These are phyloP conservation scores for Hydrozoanthus gracilis DNA, from an alignment of 92 coral and sea anemone genomes.

Conservation along the genomic window DNA sequence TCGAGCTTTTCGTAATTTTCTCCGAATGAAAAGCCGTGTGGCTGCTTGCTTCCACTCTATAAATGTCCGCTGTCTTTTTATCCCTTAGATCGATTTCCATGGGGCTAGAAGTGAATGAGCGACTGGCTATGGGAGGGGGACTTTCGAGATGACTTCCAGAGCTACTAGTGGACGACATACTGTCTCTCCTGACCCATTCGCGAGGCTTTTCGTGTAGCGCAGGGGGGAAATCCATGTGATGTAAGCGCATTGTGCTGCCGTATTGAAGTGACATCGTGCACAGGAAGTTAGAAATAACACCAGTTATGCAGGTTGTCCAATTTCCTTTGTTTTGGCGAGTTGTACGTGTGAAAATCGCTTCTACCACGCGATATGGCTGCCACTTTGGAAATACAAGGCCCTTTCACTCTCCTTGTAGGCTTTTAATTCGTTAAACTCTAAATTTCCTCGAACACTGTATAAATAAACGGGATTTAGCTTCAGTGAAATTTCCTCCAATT, in stretches of 20 bases:
- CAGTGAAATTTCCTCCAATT: conserved; percentile 12
- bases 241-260: conserved; percentile 77
- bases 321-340: conserved; percentile 37
- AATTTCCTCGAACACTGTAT: conserved; percentile 2
- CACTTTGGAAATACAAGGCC: neutral
- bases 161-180: conserved; percentile 19
- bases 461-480: conserved; percentile 1
- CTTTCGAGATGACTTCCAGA: conserved; percentile 32
- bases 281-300: conserved; percentile 20
- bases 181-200: conserved; percentile 37
- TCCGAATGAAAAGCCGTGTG: conserved; percentile 24
- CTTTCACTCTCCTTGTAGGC: neutral
- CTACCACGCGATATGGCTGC: conserved; percentile 42
- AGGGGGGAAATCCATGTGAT: conserved; percentile 79
- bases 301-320: conserved; percentile 33
- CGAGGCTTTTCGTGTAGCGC: conserved; percentile 24
- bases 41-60: conserved; percentile 2
- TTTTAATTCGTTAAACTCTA: conserved; percentile 1
- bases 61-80: conserved; percentile 12
- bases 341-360: conserved; percentile 44
- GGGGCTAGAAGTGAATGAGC: conserved; percentile 13
- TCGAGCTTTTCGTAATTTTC: neutral
- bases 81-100: conserved; percentile 38
- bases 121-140: conserved; percentile 18
- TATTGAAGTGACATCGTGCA: conserved; percentile 74